Evolutionary conservation across 2,888 invertebrate species (phyloP), one percentile per base, ranked within the genome.

Genomic region (Mythimna lalbum): DNA sequence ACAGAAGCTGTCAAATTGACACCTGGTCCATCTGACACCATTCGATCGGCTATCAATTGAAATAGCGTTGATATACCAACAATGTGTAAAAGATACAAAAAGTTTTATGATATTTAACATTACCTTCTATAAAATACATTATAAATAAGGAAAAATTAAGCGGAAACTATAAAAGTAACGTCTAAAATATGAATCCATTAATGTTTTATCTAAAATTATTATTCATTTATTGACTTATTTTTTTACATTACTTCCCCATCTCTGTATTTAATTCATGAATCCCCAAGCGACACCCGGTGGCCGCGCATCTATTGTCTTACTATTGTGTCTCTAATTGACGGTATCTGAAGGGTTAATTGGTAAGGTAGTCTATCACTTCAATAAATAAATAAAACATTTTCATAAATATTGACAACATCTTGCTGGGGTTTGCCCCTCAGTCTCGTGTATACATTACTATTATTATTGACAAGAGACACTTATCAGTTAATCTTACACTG

Each of bases 401-500:
- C 88, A 91, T 91, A 91, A 90, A 91, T 92, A 90, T 89, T 90
- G 89, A 87, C 84, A 85, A 85, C 90, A 62, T 73, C 91, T 89
- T 82, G 83, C 84, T 85, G 83, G 83, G 80, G 85, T 52, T 76
- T 65, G 65, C 66, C 84, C 84, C 84, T 78, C 57, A 72, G 47
- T 47, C 71, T 73, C 82, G 84, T 88, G 90, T 86, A 93, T 93
- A 94, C 94, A 94, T 93, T 87, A 86, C 86, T 91, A 84, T 93
- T 95, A 95, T 95, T 95, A 95, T 95, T 95, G 94, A 92, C 93
- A 89, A 93, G 92, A 84, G 91, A 93, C 94, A 95, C 95, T 95
- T 95, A 96, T 96, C 95, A 94, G 93, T 94, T 95, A 95, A 96
- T 96, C 95, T 95, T 94, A 93, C 94, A 93, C 94, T 87, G 91